Evolutionary conservation across 2,888 invertebrate species (phyloP), one percentile per base, ranked within the genome.

Genomic region (Apamea anceps): DNA sequence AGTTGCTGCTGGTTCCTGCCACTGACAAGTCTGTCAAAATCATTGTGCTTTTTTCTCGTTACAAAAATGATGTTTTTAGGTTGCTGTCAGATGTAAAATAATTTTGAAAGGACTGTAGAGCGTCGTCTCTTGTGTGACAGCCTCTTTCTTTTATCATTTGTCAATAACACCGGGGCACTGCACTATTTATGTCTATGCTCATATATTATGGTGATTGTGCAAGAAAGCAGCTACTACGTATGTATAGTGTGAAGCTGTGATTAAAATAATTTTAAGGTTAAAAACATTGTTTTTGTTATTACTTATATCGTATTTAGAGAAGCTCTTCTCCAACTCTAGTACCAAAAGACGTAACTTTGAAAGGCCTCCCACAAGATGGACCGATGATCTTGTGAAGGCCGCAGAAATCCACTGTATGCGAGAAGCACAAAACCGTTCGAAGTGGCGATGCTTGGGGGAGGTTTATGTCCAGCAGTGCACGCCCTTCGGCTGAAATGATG

Each of bases 211-310:
- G 32, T 45, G 28, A 57, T 48, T 80, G 66, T 54, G n/a, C 21
- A 2, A 63, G 32, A 32, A 79, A 60, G 10, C 48, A 54, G 32
- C 3, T 6, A 57, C 8, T 15, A 42, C 42, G 28, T 63, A 48
- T 79, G 32, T 60, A 63, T 32, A 60, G 68, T 48, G 25, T 73
- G 18, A 62, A 71, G 12, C 32, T 85, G 51, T 80, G 62, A 80
- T 66, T 45, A 82, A 82, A 80, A 65, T 73, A 51, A 45, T 65
- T 15, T 71, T 71, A 67, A 2, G 25, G 15, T 54, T 13, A 51
- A 4, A 60, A 57, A 37, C 0, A 1, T 6, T 57, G 70, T 63
- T 79, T 84, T 63, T 60, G 6, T 82, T 77, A 28, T 37, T 73
- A 37, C 37, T 37, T 37, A 32, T 13, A 60, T 66, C 57, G 4